phyloP scores from a whole-genome alignment of 1,140 invertebrate species.

The Pectinophora gossypiella region DNA sequence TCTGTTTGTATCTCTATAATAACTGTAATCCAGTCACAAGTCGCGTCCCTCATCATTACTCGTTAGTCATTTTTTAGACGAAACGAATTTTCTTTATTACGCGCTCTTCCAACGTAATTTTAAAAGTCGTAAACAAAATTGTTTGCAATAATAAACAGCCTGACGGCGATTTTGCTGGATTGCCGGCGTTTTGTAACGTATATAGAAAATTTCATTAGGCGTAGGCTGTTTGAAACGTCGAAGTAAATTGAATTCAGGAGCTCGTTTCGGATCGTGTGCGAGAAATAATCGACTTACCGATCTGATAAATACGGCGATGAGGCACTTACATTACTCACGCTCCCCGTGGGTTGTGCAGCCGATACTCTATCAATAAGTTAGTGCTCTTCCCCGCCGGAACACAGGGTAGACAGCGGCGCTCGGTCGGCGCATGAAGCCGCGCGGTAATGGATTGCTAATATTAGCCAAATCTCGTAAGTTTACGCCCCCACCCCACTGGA shows the following conservation, averaged over 20 bases:
- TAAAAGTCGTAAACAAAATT: conserved; percentile 2
- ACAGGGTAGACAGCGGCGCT: not conserved
- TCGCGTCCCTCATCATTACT: not conserved
- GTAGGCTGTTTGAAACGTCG: no score
- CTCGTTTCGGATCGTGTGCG: no score
- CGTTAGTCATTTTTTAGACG: not conserved
- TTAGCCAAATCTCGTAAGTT: conserved; percentile 59
- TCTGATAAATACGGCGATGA: no score
- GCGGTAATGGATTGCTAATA: conserved; percentile 68
- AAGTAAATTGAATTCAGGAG: no score
- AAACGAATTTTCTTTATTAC: not conserved
- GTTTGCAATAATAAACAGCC: not conserved
- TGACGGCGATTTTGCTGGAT: not conserved
- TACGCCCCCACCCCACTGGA: conserved; percentile 32
- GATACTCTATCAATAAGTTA: conserved; percentile 14
- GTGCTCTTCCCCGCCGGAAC: not conserved
- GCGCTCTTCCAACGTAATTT: not conserved
- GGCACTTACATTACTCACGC: not conserved
- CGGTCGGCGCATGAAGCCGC: conserved; percentile 9
- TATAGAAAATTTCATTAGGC: no score
- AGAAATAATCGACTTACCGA: no score
- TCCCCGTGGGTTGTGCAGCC: not conserved
- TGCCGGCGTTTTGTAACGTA: not conserved
- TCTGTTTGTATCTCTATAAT: no score
- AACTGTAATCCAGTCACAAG: not conserved